These are phyloP conservation scores for Ancistrus triradiatus DNA, from an alignment of 2,113 vertebrate genomes.

Conservation along the genomic window DNA sequence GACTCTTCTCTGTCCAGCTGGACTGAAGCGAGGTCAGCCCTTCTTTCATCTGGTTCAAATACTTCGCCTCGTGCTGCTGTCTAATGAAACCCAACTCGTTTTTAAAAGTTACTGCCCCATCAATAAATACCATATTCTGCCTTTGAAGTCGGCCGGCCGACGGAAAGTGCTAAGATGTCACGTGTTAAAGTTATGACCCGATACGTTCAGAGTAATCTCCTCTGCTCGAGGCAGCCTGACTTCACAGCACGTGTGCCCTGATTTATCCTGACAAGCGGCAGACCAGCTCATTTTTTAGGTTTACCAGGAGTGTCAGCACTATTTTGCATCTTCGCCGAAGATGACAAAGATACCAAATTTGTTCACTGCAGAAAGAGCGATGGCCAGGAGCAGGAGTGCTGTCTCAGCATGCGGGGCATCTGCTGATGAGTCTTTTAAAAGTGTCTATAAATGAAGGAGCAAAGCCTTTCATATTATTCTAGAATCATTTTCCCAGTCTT, in stretches of 20 bases:
- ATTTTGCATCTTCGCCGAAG: constrained; percentile 36
- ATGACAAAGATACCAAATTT: no score
- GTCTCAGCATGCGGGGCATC: constrained; percentile 61
- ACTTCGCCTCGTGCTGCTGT: constrained; percentile 61
- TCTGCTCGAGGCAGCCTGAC: constrained; percentile 54
- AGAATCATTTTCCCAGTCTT: constrained; percentile 59
- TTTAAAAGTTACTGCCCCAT: constrained; percentile 71
- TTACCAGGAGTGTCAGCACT: constrained; percentile 50
- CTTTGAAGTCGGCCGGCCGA: constrained; percentile 70
- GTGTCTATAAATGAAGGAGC: constrained; percentile 59
- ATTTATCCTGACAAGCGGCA: constrained; percentile 64
- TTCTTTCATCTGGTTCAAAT: constrained; percentile 73
- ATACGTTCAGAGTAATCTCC: constrained; percentile 62
- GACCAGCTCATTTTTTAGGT: constrained; percentile 44
- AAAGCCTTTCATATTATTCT: constrained; percentile 61
- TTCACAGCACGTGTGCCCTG: constrained; percentile 60
- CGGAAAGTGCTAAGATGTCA: constrained; percentile 71
- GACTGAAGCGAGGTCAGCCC: constrained; percentile 42
- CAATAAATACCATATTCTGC: constrained; percentile 70
- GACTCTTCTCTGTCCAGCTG: constrained; percentile 29
- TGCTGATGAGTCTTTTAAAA: constrained; percentile 66
- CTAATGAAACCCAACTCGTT: constrained; percentile 71
- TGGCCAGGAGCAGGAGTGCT: no score
- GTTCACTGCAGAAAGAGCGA: no score
- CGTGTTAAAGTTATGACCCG: constrained; percentile 72